Evolutionary conservation across 2,797 vertebrate genomes (phyloP).

Genomic region (Prunella strophiata): DNA sequence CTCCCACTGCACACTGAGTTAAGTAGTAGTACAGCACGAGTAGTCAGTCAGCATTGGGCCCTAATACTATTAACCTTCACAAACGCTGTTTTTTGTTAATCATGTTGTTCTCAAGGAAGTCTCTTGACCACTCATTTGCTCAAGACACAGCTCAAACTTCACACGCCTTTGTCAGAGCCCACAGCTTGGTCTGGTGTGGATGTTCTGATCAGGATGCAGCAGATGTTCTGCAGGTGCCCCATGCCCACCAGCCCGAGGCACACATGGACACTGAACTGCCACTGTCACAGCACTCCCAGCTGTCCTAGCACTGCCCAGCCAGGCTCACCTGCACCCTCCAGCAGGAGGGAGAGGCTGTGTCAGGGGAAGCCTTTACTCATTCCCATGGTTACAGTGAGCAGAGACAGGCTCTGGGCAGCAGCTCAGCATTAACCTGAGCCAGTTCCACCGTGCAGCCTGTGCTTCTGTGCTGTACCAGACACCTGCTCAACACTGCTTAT

Average conservation of each 20-base stretch:
- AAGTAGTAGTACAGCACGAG: not conserved
- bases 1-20: not conserved
- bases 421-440: not conserved
- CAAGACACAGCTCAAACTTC: not conserved
- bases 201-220: not conserved
- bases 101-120: not conserved
- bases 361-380: not conserved
- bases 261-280: not conserved
- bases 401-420: not conserved
- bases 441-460: not conserved
- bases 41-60: not conserved
- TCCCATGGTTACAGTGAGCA: not conserved
- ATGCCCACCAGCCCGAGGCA: not conserved
- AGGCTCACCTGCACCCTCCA: not conserved
- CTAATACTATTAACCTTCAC: not conserved
- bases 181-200: not conserved
- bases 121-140: not conserved
- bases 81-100: not conserved
- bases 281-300: not conserved
- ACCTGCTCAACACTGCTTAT: not conserved
- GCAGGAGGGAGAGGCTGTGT: not conserved
- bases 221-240: not conserved
- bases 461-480: not conserved
- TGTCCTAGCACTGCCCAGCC: not conserved
- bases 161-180: not conserved